Evolutionary conservation across 2,797 vertebrate species (phyloP).

Genomic region (Vespertilio murinus): DNA sequence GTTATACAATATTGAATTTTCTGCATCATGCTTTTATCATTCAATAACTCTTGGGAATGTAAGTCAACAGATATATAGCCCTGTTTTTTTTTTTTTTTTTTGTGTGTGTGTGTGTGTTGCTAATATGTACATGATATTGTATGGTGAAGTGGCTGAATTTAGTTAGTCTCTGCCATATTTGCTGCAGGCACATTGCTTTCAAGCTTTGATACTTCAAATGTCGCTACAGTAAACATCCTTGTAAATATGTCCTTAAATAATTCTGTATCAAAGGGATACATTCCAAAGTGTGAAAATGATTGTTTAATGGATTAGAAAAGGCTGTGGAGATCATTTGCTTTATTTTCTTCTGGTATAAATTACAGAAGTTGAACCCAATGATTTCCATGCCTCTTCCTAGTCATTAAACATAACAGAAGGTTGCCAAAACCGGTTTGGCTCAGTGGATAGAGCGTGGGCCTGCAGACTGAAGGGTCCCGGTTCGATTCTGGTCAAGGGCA

Average conservation of each 20-base stretch:
- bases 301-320: not conserved
- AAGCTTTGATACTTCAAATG: not conserved
- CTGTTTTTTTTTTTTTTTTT: not conserved
- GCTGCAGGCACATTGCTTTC: not conserved
- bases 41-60: slow-evolving; percentile 3
- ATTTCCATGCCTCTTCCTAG: not conserved
- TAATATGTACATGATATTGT: not conserved
- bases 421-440: too few species aligned
- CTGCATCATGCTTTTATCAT: not conserved
- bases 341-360: slow-evolving; percentile 36
- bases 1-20: not conserved
- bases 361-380: not conserved
- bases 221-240: not conserved
- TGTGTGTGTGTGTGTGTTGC: too few species aligned
- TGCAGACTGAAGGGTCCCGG: too few species aligned
- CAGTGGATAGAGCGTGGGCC: too few species aligned
- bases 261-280: not conserved
- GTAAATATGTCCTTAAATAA: slow-evolving; percentile 17
- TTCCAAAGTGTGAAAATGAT: not conserved
- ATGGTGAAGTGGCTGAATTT: not conserved
- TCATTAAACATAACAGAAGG: not conserved
- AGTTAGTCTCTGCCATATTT: not conserved
- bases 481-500: too few species aligned
- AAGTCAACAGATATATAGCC: not conserved
- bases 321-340: not conserved